Conservation (phyloP, 2,888 invertebrate species). For the Neoaliturus tenellus region DNA sequence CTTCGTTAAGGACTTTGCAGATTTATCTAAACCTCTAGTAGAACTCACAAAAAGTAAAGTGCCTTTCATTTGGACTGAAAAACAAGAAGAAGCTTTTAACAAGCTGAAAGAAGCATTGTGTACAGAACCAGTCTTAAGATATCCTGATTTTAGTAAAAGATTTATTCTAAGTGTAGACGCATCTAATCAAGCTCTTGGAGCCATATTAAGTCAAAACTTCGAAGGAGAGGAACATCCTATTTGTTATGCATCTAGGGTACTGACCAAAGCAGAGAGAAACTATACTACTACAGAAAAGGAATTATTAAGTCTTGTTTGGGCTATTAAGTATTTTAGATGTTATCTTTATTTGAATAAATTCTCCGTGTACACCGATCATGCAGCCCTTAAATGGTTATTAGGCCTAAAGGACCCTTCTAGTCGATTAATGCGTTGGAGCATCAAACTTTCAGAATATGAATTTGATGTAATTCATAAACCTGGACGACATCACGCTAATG, state of each 20-base stretch:
- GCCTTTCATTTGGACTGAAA: constrained; percentile 63
- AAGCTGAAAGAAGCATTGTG: constrained; percentile 56
- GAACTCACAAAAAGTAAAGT: constrained; percentile 54
- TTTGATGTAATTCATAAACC: constrained; percentile 57
- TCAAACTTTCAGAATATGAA: constrained; percentile 69
- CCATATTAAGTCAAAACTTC: constrained; percentile 68
- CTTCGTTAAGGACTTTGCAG: constrained; percentile 67
- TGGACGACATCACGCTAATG: background rate
- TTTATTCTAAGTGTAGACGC: constrained; percentile 69
- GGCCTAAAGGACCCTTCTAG: constrained; percentile 70
- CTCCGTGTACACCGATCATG: constrained; percentile 71
- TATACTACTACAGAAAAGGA: constrained; percentile 68
- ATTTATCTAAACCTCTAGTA: constrained; percentile 67
- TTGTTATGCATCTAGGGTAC: constrained; percentile 67
- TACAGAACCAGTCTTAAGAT: constrained; percentile 68
- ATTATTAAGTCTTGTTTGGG: constrained; percentile 68
- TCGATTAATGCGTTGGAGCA: constrained; percentile 69
- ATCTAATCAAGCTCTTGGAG: constrained; percentile 67
- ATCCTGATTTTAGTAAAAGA: constrained; percentile 67
- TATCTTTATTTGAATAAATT: constrained; percentile 70
- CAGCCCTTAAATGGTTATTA: constrained; percentile 70
- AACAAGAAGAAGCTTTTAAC: constrained; percentile 60
- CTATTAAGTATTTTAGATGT: constrained; percentile 66
- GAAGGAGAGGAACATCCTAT: constrained; percentile 68
- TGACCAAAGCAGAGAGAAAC: constrained; percentile 67